Conservation (phyloP, 64 coral and sea anemone genomes). For the Dendrophyllia cribrosa region DNA sequence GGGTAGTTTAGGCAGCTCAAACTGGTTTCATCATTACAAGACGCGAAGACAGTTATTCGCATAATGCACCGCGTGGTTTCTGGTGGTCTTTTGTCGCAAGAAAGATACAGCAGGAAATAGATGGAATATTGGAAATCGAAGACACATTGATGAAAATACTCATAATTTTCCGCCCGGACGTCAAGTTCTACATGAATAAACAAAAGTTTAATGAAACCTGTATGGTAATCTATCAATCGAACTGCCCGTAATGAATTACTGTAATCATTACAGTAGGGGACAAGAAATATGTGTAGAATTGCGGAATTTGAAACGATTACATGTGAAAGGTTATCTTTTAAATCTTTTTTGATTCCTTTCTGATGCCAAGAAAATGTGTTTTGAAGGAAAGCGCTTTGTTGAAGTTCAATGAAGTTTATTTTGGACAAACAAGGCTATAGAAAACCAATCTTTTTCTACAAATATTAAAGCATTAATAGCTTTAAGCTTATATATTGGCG, state of each 20-base stretch:
- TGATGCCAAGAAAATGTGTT: not conserved
- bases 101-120: not conserved
- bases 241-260: not conserved
- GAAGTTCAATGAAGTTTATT: not conserved
- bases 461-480: not conserved
- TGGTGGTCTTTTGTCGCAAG: not conserved
- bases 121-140: not conserved
- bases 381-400: not conserved
- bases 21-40: constrained; percentile 13
- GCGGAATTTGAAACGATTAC: not conserved
- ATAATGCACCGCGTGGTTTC: not conserved
- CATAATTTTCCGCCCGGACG: not conserved
- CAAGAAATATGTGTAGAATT: no score
- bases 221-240: not conserved
- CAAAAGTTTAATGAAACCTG: not conserved
- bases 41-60: constrained; percentile 2
- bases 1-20: not conserved
- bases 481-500: not conserved
- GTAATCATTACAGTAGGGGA: not conserved
- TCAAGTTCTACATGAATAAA: not conserved
- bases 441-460: not conserved
- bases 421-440: not conserved
- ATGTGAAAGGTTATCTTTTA: not conserved
- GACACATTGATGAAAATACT: not conserved
- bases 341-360: not conserved